phyloP scores from a whole-genome alignment of 2,888 invertebrate species.

The Amorpha juglandis region DNA sequence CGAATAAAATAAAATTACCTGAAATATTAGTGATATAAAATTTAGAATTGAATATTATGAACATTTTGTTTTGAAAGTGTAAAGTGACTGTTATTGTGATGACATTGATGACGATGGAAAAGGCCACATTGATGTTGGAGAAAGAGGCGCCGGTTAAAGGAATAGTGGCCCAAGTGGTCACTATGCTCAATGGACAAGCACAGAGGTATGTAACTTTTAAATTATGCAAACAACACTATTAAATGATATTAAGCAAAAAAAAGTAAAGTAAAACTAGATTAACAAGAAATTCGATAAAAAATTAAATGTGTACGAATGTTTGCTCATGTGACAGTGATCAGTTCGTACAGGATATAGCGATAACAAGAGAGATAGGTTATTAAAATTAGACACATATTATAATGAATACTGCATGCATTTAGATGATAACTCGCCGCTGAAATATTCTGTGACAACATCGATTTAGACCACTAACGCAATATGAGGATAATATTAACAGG shows the following conservation, averaged over 20 bases:
- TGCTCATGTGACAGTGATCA: too few species aligned
- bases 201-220: slow-evolving; percentile 65
- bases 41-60: neutral
- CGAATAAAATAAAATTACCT: neutral
- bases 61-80: slow-evolving; percentile 31
- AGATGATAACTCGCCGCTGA: too few species aligned
- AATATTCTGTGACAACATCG: too few species aligned
- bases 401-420: neutral
- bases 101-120: slow-evolving; percentile 73
- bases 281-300: neutral
- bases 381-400: neutral
- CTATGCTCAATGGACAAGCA: slow-evolving; percentile 80
- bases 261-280: neutral
- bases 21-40: neutral
- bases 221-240: neutral
- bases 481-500: too few species aligned
- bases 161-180: slow-evolving; percentile 81
- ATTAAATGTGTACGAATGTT: neutral
- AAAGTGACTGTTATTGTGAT: slow-evolving; percentile 40
- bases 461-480: too few species aligned
- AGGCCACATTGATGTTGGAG: slow-evolving; percentile 63
- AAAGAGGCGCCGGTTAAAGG: slow-evolving; percentile 79
- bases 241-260: neutral
- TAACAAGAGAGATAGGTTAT: neutral
- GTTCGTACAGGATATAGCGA: neutral